Evolutionary conservation across 2,113 vertebrate genomes (phyloP).

Genomic region (Aspiorhynchus laticeps): DNA sequence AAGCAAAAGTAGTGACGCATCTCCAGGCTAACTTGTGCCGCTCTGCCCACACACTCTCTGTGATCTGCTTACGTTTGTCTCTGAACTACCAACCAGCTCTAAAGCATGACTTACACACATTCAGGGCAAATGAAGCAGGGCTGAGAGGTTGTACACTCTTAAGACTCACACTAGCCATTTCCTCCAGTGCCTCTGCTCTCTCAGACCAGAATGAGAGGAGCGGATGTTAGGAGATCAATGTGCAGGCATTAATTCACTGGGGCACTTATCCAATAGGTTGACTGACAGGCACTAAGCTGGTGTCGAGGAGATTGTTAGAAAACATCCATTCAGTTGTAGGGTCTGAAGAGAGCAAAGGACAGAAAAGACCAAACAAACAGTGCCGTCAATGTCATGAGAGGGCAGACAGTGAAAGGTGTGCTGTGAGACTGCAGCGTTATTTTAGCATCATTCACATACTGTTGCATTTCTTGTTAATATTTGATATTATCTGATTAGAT

Average conservation of each 20-base stretch:
- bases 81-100: neutral
- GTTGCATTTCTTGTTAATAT: neutral
- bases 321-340: constrained; percentile 39
- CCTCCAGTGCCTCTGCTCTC: constrained; percentile 19
- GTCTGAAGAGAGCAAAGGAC: constrained; percentile 17
- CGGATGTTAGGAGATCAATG: constrained; percentile 40
- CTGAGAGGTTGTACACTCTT: neutral
- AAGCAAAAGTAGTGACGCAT: constrained; percentile 1
- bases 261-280: constrained; percentile 47
- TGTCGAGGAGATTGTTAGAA: constrained; percentile 46
- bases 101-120: neutral
- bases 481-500: neutral
- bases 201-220: neutral
- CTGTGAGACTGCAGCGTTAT: neutral
- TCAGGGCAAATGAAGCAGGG: neutral
- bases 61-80: neutral
- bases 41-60: constrained; percentile 2
- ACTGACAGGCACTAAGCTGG: constrained; percentile 48
- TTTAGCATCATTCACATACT: neutral
- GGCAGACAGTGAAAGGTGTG: neutral
- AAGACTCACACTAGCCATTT: neutral
- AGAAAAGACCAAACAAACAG: constrained; percentile 40
- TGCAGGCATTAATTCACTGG: constrained; percentile 45
- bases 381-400: constrained; percentile 20
- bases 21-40: neutral